Evolutionary conservation across 2,113 vertebrate species (phyloP).

Genomic region (Loxodonta africana): DNA sequence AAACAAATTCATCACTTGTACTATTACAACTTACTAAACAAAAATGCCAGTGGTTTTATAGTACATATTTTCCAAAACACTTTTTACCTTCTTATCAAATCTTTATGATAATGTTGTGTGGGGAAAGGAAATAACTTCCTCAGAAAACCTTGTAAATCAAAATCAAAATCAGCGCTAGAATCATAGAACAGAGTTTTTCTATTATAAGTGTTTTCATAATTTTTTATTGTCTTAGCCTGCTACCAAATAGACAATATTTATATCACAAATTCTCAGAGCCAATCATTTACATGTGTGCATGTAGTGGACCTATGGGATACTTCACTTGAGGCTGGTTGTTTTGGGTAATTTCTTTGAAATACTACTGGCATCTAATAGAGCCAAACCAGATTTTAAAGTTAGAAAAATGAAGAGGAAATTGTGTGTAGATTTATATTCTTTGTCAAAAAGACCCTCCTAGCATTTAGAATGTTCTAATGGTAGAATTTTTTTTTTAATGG

Average conservation of each 20-base stretch:
- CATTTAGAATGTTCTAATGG: neutral
- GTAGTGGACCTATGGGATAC: neutral
- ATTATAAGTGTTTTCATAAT: neutral
- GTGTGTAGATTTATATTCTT: neutral
- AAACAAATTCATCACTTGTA: neutral
- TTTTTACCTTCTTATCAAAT: slow-evolving; percentile 19
- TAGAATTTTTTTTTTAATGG: neutral
- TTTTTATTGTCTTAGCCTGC: neutral
- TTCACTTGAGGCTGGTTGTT: neutral
- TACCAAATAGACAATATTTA: neutral
- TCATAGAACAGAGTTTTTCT: neutral
- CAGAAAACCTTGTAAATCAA: neutral
- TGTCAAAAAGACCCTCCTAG: neutral
- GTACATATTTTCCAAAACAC: neutral
- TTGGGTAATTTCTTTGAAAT: neutral
- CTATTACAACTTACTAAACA: neutral
- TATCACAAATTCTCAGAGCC: neutral
- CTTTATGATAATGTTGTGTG: neutral
- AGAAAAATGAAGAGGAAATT: neutral
- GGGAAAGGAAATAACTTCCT: neutral
- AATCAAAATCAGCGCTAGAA: neutral
- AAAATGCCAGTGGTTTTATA: neutral
- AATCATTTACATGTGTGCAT: neutral
- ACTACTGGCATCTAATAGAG: neutral
- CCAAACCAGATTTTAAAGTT: neutral